Evolutionary conservation across 2,888 invertebrate species (phyloP).

Genomic region (Dicycla oo): DNA sequence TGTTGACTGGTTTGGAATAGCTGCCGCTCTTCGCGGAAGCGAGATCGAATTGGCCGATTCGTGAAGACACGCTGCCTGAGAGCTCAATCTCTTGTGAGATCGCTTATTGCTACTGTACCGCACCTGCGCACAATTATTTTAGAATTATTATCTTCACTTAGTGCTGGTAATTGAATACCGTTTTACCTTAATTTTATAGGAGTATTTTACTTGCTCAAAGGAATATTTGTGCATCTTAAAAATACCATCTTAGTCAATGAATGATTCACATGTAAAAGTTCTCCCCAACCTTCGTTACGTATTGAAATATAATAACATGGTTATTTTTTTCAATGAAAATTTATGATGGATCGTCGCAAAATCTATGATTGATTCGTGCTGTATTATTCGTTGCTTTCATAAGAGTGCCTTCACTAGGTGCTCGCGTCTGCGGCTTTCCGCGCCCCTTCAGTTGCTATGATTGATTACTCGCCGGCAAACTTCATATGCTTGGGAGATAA

Average conservation of each 20-base stretch:
- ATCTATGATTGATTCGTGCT: slow-evolving; percentile 90
- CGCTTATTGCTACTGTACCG: slow-evolving; percentile 76
- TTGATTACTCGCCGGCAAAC: slow-evolving; percentile 87
- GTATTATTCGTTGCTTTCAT: slow-evolving; percentile 88
- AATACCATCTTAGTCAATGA: neutral
- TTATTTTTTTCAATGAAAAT: slow-evolving; percentile 83
- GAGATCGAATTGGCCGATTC: slow-evolving; percentile 80
- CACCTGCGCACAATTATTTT: slow-evolving; percentile 69
- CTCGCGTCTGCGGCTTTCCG: slow-evolving; percentile 85
- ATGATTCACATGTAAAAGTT: neutral
- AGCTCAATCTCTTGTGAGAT: slow-evolving; percentile 83
- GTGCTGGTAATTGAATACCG: slow-evolving; percentile 40
- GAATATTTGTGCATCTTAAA: neutral
- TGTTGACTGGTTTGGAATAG: slow-evolving; percentile 81
- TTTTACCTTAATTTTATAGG: slow-evolving; percentile 1
- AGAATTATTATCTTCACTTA: slow-evolving; percentile 61
- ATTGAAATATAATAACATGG: slow-evolving; percentile 70
- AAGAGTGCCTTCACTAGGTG: slow-evolving; percentile 85
- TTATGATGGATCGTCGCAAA: slow-evolving; percentile 89
- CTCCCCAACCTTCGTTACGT: slow-evolving; percentile 41
- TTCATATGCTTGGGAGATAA: slow-evolving; percentile 90
- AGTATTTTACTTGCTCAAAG: neutral
- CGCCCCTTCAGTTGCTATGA: slow-evolving; percentile 85
- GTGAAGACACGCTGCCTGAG: slow-evolving; percentile 76
- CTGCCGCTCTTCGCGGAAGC: slow-evolving; percentile 82